Evolutionary conservation across 2,113 vertebrate species (phyloP), one percentile per base, ranked within the genome.

Genomic region (Osmerus mordax): DNA sequence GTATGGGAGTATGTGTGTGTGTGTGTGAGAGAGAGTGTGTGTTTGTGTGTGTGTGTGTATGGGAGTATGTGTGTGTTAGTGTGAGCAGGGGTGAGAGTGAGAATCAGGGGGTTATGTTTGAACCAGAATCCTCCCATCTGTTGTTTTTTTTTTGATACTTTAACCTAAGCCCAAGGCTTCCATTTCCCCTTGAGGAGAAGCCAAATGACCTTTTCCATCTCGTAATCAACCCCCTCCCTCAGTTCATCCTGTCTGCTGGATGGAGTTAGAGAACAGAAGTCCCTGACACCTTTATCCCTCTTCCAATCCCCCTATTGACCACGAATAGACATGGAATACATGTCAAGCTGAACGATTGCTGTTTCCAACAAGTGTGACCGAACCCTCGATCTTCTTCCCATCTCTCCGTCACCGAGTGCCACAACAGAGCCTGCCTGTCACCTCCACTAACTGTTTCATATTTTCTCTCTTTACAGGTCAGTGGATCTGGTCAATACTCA

Each of bases 301-400:
- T 77, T 64, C 59, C 74, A 71, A 81, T 83, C 72, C 70, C 72
- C 77, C 60, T 73, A 81, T 78, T 87, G 83, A 84, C 70, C 79
- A 80, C 71, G 76, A 75, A 78, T 70, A 78, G 67, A 77, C 77
- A 71, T 61, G 67, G 62, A 78, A 80, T 78, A 77, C 63, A 78
- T 76, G 77, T 80, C 81, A 83, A 78, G 64, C 64, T 83, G 80
- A 88, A 72, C 72, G 71, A 81, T 78, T 73, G 76, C 62, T 67
- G 74, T 54, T 72, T 71, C 1, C 21, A 67, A 29, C 0, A 13
- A 71, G 65, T 69, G 73, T 83, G 77, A 5, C 60, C 15, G 9
- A 62, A 62, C 18, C 25, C 3, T 52, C 14, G 25, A 32, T 28
- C 3, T 58, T 21, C 28, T 2, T 14, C 41, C 32, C 56, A 47